phyloP scores from a whole-genome alignment of 2,113 vertebrate species.

The Petrocephalus microphthalmus region DNA sequence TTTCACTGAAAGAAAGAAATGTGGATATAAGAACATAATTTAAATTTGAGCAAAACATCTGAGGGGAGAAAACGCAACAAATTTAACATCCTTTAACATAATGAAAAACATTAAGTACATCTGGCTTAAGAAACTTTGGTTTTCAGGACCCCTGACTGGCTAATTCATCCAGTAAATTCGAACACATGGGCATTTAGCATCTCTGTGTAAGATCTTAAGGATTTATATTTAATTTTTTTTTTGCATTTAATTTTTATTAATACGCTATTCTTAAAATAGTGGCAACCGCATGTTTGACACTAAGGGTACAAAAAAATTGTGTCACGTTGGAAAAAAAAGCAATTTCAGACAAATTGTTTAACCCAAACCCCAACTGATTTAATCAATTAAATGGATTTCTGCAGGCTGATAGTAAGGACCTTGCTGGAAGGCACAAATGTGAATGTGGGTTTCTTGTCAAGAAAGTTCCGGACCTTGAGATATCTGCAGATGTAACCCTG shows the following conservation, averaged over 20 bases:
- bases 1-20: neutral
- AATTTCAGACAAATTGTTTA: neutral
- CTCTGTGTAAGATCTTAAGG: neutral
- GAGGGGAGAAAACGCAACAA: neutral
- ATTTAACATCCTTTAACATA: neutral
- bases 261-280: neutral
- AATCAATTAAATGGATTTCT: neutral
- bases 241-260: neutral
- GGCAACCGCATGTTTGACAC: neutral
- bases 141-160: constrained; percentile 8
- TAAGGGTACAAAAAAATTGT: neutral
- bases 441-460: constrained; percentile 10
- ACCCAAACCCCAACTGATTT: neutral
- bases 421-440: neutral
- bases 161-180: constrained; percentile 1
- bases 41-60: neutral
- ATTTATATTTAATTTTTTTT: neutral
- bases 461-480: constrained; percentile 6
- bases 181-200: constrained; percentile 2
- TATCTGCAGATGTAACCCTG: neutral
- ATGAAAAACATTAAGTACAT: constrained; percentile 4
- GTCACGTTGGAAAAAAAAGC: neutral
- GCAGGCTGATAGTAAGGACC: neutral
- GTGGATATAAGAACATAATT: neutral
- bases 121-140: neutral